Evolutionary conservation across 2,797 vertebrate species (phyloP).

Genomic region (Poecilia velifera): DNA sequence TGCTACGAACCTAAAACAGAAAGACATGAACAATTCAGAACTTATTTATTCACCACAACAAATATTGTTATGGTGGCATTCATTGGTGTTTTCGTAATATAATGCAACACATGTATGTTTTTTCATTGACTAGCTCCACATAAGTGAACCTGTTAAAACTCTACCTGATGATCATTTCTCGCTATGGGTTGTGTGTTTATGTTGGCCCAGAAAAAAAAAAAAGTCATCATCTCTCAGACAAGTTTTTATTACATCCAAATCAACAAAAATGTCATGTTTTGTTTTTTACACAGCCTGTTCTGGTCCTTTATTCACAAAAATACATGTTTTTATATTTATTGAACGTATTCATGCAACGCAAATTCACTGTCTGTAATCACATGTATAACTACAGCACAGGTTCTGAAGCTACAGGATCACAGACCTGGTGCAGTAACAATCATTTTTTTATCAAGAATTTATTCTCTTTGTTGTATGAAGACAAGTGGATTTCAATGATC

Average conservation of each 20-base stretch:
- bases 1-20: neutral
- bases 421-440: neutral
- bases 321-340: neutral
- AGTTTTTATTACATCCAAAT: slow-evolving; percentile 34
- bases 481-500: neutral
- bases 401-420: slow-evolving; percentile 16
- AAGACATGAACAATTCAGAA: neutral
- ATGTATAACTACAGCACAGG: neutral
- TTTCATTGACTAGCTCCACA: neutral
- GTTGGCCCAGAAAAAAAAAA: neutral
- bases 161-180: slow-evolving; percentile 21
- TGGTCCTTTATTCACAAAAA: slow-evolving; percentile 16
- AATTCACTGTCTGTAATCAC: slow-evolving; percentile 8
- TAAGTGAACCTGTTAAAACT: neutral
- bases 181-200: slow-evolving; percentile 8
- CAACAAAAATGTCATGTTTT: neutral
- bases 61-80: neutral
- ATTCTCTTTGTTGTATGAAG: neutral
- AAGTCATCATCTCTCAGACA: slow-evolving; percentile 9
- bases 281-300: neutral
- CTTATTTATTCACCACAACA: neutral
- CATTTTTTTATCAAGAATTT: neutral
- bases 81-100: no score
- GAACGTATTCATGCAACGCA: neutral
- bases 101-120: neutral